Conservation (phyloP, 2,797 vertebrate species). For the Podarcis lilfordi region DNA sequence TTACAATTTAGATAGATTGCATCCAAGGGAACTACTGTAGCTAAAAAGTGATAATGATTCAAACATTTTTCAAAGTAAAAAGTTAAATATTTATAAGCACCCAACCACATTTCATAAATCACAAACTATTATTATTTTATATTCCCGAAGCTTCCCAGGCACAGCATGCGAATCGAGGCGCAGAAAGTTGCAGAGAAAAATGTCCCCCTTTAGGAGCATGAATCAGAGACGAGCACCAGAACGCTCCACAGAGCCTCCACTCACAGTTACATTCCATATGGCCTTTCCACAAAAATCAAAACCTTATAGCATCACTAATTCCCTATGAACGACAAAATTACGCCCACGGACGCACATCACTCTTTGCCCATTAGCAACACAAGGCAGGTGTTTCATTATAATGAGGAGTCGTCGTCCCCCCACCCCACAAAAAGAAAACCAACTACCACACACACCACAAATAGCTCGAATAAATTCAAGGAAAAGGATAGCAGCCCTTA, state of each 20-base stretch:
- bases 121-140: conserved; percentile 86
- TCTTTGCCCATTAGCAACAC: conserved; percentile 74
- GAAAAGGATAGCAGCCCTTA: conserved; percentile 86
- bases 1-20: conserved; percentile 83
- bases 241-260: conserved; percentile 68
- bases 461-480: conserved; percentile 57
- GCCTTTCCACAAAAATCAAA: conserved; percentile 69
- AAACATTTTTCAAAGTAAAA: conserved; percentile 85
- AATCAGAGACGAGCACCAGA: conserved; percentile 75
- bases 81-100: conserved; percentile 87
- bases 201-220: conserved; percentile 75
- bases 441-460: conserved; percentile 40
- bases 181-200: conserved; percentile 77
- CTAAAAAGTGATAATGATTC: conserved; percentile 86
- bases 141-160: conserved; percentile 82
- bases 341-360: conserved; percentile 64
- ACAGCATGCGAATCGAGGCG: conserved; percentile 75
- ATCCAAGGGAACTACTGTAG: conserved; percentile 82
- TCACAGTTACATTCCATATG: conserved; percentile 68
- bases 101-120: conserved; percentile 86
- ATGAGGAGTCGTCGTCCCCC: conserved; percentile 58
- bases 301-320: conserved; percentile 66
- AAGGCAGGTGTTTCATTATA: conserved; percentile 81
- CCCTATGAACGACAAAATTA: conserved; percentile 73
- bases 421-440: conserved; percentile 43